A percentile compares a stretch with the other conserved stretches of the same genome.
These are phyloP conservation scores for Hippocampus abdominalis DNA, from an alignment of 2,113 vertebrate genomes.

Conservation along the genomic window DNA sequence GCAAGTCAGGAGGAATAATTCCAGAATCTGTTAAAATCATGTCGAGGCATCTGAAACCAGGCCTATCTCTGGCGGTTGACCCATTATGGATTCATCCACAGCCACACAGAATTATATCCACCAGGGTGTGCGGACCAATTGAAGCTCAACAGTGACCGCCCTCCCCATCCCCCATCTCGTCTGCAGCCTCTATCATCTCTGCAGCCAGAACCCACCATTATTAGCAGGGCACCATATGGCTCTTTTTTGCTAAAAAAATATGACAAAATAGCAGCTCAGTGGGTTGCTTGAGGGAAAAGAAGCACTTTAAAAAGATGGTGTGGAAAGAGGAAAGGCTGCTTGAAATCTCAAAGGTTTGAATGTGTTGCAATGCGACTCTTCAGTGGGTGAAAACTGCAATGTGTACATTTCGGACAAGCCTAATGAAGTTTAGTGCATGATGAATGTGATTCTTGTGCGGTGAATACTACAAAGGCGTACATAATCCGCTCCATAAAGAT, in stretches of 20 bases:
- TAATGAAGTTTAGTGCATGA: neutral
- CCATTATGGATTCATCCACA: slow-evolving; percentile 18
- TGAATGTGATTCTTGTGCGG: neutral
- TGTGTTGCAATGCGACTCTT: neutral
- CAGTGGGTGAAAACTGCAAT: neutral
- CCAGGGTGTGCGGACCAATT: slow-evolving; percentile 44
- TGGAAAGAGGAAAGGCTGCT: slow-evolving; percentile 5
- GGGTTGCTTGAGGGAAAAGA: slow-evolving; percentile 11
- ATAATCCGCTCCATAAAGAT: neutral
- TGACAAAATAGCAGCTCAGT: slow-evolving; percentile 32
- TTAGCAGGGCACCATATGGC: slow-evolving; percentile 60
- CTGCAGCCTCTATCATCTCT: slow-evolving; percentile 42
- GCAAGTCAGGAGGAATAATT: neutral
- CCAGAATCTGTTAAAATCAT: neutral
- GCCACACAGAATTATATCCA: slow-evolving; percentile 34
- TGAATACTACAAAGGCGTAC: neutral
- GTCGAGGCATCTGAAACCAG: neutral
- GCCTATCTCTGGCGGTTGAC: neutral
- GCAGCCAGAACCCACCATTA: slow-evolving; percentile 39
- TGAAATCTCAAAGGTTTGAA: neutral
- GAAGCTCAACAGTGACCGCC: slow-evolving; percentile 35
- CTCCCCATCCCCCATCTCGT: slow-evolving; percentile 36
- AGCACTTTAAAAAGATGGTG: slow-evolving; percentile 17
- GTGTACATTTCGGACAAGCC: neutral
- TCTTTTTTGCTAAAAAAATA: slow-evolving; percentile 46